These are phyloP conservation scores for Lepidonotus clava DNA, from an alignment of 2,888 invertebrate species.

Conservation along the genomic window DNA sequence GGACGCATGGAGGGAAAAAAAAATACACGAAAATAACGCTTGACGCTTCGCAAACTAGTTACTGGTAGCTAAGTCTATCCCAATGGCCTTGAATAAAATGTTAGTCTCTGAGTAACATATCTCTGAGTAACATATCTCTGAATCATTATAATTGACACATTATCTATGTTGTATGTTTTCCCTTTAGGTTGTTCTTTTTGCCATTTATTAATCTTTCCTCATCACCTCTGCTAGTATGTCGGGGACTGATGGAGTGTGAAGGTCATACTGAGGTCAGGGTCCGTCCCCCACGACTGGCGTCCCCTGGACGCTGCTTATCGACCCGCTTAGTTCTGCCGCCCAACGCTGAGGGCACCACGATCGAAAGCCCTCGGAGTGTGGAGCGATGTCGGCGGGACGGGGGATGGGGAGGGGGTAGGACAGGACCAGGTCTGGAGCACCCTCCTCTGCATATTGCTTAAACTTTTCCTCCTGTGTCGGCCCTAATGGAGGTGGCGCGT, in stretches of 20 bases:
- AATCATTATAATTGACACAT: too few species aligned
- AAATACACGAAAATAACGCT: too few species aligned
- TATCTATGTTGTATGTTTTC: too few species aligned
- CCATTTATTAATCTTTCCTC: not conserved
- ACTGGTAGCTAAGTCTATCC: too few species aligned
- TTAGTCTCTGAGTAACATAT: too few species aligned
- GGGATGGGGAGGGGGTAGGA: slow-evolving; percentile 6
- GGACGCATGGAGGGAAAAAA: too few species aligned
- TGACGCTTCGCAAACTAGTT: too few species aligned
- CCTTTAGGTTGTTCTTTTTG: not conserved
- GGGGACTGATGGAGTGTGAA: not conserved
- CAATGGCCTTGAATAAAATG: too few species aligned
- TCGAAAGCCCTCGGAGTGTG: slow-evolving; percentile 35
- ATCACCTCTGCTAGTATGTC: too few species aligned
- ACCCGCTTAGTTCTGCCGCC: not conserved
- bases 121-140: too few species aligned
- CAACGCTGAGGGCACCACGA: slow-evolving; percentile 17
- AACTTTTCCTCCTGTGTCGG: not conserved
- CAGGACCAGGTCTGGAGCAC: slow-evolving; percentile 3
- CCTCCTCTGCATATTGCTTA: not conserved
- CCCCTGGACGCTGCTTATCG: slow-evolving; percentile 12
- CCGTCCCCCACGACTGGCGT: not conserved
- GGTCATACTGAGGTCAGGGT: slow-evolving; percentile 23
- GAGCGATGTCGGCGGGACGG: slow-evolving; percentile 25
- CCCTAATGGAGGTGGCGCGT: not conserved